These are phyloP conservation scores for Pangasius mekongensis DNA, from an alignment of 2,797 vertebrate species.

Conservation along the genomic window DNA sequence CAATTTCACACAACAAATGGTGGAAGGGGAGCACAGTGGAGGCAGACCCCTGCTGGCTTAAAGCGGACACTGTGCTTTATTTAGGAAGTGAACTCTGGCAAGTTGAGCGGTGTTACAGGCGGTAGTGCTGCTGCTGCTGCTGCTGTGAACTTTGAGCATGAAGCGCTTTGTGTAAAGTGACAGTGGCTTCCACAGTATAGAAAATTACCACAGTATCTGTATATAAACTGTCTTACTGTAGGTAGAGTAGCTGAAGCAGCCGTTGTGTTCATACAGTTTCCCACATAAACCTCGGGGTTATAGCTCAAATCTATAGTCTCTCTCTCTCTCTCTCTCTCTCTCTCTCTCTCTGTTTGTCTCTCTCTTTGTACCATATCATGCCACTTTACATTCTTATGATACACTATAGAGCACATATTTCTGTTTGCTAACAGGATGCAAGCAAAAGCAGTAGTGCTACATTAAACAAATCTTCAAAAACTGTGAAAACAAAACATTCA, in stretches of 20 bases:
- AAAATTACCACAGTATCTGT: too few species aligned
- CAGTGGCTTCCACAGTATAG: background rate
- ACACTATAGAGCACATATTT: background rate
- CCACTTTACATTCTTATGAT: background rate
- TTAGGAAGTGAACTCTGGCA: conserved; percentile 69
- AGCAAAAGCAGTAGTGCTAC: background rate
- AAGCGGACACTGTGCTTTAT: conserved; percentile 73
- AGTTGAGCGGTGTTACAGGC: background rate
- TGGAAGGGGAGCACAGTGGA: conserved; percentile 71
- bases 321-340: background rate
- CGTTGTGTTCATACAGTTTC: background rate
- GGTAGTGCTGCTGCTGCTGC: background rate
- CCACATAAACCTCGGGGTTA: background rate
- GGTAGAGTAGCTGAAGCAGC: background rate
- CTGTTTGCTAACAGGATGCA: background rate
- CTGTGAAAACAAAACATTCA: background rate
- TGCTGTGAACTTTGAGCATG: background rate
- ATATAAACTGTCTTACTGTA: background rate
- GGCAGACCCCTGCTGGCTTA: conserved; percentile 62
- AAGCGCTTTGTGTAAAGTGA: background rate
- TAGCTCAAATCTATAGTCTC: background rate
- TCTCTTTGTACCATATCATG: background rate
- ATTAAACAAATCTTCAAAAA: background rate
- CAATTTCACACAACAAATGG: conserved; percentile 64
- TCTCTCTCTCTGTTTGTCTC: background rate